Base-by-base conservation (phyloP, 2,797 vertebrate species). In the Etheostoma nigrum region DNA sequence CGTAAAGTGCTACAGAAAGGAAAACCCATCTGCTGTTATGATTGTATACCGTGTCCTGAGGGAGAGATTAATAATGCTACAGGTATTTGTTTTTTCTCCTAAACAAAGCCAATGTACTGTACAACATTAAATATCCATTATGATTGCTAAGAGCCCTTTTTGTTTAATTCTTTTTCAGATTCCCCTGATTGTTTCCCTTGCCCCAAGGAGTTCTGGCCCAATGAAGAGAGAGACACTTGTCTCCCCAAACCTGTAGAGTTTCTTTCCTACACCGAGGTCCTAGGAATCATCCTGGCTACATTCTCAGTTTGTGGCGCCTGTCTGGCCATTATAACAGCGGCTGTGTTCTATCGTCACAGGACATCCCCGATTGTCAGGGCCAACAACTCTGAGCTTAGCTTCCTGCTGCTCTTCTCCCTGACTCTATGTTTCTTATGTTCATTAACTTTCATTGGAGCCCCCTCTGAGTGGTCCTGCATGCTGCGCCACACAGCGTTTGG, bases 391-490 rank as follows among this genome's bases (percentile, higher is more conserved):
- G 91, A 92, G 72, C 85, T 94, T 67, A 93, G 91, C 58, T 94
- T 94, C 70, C 83, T 94, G 27, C 59, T 92, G 71, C 89, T 93
- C 18, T 85, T 93, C 58, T 93, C 93, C n/a, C 66, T 94, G 51
- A 79, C 88, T 79, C 69, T 94, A 7, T 94, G 93, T 82, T 94
- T 94, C 65, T 85, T 94, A 45, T 93, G 93, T 72, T 90, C 93
- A 62, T 53, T 93, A 61, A 89, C 90, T 25, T 94, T 93, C 76
- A 93, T 94, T 49, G 92, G 92, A 40, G 74, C 25, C 4, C 92
- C 93, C 51, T 89, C 92, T 67, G 84, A 85, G 1, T 93, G 88
- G 91, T 92, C 92, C 75, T 93, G 92, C 85, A 90, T 91, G 87
- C 81, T 94, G 74, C 90, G 92, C 1, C 91, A 93, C 80, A 91